Base-by-base conservation (phyloP, 1,140 invertebrate species). In the Papilio glaucus region DNA sequence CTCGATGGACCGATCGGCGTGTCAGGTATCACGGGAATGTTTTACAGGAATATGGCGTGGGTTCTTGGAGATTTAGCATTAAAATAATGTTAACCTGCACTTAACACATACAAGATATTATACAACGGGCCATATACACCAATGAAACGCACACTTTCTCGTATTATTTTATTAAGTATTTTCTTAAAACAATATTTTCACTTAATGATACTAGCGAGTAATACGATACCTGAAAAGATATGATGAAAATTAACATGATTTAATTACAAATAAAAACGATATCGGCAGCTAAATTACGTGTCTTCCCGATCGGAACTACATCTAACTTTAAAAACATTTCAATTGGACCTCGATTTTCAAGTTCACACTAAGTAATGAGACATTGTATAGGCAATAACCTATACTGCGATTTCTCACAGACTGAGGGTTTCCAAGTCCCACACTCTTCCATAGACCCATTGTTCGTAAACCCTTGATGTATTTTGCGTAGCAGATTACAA, bases 171-270 rank as follows among this genome's bases (percentile, higher is more conserved):
- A 91, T 91, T 91, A 86, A 84, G 79, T 84, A 90, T 86, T 81
- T 86, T 87, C 86, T 87, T 85, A 85, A 90, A 90, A 92, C 84
- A 86, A 90, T 86, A 89, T 81, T 87, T 92, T 90, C 84, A 80
- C 87, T 91, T 91, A 92, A 88, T 75, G 75, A 85, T 88, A 90
- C 89, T 92, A 92, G 88, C 90, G 87, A 90, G 85, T 91, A 87
- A 92, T 90, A 91, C 83, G 84, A 88, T 83, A 85, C 83, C 87
- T 88, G 86, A 90, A 90, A 93, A 81, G 78, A 83, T 90, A 87
- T 74, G 85, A 91, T 76, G 85, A 91, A 90, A 89, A 89, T 85
- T 90, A 91, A 90, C 90, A 91, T 91, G 90, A 93, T 91, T 93
- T 90, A 81, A 85, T 89, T 86, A 89, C 79, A 87, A 85, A 87